Percentiles rank a stretch among this genome's conserved stretches.
These are phyloP conservation scores for Cyclargus thomasi DNA, from an alignment of 1,140 invertebrate species.

Conservation along the genomic window DNA sequence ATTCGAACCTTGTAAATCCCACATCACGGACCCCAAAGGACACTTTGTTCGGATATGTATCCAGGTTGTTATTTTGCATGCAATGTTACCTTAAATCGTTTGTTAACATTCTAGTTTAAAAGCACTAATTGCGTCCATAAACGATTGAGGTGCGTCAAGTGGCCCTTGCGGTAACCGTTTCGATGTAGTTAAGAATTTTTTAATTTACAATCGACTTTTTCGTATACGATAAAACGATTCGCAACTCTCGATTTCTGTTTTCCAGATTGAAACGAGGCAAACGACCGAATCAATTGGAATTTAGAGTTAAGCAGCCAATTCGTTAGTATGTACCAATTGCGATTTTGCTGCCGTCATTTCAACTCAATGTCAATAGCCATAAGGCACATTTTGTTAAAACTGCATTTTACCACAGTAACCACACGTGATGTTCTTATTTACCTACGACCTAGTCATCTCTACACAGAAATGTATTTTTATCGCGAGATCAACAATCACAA, in stretches of 20 bases:
- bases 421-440: conserved; percentile 8
- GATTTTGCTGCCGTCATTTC: not conserved
- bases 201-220: not conserved
- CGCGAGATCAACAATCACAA: not conserved
- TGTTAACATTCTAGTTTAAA: too few relatives aligned
- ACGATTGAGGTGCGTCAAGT: too few relatives aligned
- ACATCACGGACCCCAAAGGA: too few relatives aligned
- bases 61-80: too few relatives aligned
- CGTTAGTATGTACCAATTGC: not conserved
- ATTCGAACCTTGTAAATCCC: too few relatives aligned
- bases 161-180: too few relatives aligned
- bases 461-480: conserved; percentile 11
- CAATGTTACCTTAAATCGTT: too few relatives aligned
- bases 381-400: not conserved
- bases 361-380: not conserved
- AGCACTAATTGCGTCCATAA: too few relatives aligned
- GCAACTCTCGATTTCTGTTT: not conserved
- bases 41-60: too few relatives aligned
- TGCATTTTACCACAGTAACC: not conserved
- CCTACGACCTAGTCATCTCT: not conserved
- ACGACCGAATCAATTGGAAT: not conserved
- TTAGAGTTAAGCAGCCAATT: not conserved
- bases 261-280: not conserved
- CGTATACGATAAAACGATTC: not conserved
- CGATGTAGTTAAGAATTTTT: too few relatives aligned